Evolutionary conservation across 2,888 invertebrate species (phyloP).

Genomic region (Sinelater perroti): DNA sequence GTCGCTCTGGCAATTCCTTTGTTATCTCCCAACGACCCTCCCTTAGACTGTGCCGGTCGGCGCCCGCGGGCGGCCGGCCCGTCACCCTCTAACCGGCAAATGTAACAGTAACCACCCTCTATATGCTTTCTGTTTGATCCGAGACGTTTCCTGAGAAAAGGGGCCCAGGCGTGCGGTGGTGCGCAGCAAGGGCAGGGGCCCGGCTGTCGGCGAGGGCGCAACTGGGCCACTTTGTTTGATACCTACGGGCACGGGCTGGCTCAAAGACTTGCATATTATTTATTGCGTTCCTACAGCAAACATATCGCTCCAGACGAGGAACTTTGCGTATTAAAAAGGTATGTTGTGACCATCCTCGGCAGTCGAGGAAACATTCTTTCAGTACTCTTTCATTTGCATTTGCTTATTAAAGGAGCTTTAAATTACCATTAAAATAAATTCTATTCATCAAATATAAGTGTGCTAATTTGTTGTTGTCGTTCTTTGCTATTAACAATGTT

Average conservation of each 20-base stretch:
- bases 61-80: background rate
- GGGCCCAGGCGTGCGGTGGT: conserved; percentile 48
- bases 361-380: too few relatives aligned
- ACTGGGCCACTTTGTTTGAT: conserved; percentile 54
- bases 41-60: conserved; percentile 48
- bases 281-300: conserved; percentile 62
- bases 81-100: conserved; percentile 50
- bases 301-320: conserved; percentile 46
- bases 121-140: conserved; percentile 64
- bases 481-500: too few relatives aligned
- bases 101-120: conserved; percentile 61
- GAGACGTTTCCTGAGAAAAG: conserved; percentile 58
- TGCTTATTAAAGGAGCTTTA: too few relatives aligned
- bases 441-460: too few relatives aligned
- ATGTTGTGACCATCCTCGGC: too few relatives aligned
- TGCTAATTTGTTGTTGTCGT: background rate
- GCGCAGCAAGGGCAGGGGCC: conserved; percentile 23
- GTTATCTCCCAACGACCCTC: conserved; percentile 57
- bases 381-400: conserved; percentile 1
- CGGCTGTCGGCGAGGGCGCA: conserved; percentile 19
- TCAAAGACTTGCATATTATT: conserved; percentile 63
- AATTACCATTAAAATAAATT: too few relatives aligned
- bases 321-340: conserved; percentile 23
- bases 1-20: conserved; percentile 58
- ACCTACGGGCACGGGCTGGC: conserved; percentile 59